These are phyloP conservation scores for Capitulum mitella DNA, from an alignment of 2,888 invertebrate genomes.

Conservation along the genomic window DNA sequence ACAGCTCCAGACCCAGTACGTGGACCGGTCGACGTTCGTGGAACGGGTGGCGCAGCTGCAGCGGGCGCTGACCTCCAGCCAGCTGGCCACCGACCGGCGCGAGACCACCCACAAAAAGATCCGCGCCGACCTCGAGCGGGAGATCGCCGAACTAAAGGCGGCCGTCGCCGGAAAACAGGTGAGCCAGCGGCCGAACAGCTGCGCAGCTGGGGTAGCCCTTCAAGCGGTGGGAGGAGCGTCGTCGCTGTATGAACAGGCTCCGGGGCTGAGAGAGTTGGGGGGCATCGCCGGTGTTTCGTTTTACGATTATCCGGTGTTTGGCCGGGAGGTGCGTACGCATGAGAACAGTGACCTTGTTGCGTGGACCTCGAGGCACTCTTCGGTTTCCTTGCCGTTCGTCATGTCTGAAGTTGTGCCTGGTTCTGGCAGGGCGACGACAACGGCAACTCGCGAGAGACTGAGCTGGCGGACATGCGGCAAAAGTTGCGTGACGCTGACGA, in stretches of 20 bases:
- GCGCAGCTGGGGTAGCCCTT: no score
- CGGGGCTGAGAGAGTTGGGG: no score
- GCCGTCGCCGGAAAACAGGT: neutral
- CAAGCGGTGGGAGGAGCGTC: no score
- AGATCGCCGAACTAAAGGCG: neutral
- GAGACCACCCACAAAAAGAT: slow-evolving; percentile 38
- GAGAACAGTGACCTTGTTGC: no score
- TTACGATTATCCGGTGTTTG: no score
- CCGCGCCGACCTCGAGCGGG: neutral
- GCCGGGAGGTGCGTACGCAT: no score
- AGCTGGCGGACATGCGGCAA: slow-evolving; percentile 22
- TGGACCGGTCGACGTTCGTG: slow-evolving; percentile 37
- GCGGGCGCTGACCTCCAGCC: slow-evolving; percentile 43
- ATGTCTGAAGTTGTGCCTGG: no score
- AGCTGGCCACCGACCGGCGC: slow-evolving; percentile 43
- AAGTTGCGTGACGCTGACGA: slow-evolving; percentile 17
- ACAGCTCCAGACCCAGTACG: slow-evolving; percentile 13
- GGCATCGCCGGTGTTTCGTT: no score
- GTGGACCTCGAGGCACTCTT: no score
- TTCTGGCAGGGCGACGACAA: neutral
- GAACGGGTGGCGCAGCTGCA: slow-evolving; percentile 45
- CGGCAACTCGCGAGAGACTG: neutral
- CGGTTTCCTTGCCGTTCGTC: no score
- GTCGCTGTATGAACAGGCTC: no score
- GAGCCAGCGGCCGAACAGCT: neutral